Conservation (phyloP, 2,888 invertebrate species). For the Zygothrica quintamaculata region DNA sequence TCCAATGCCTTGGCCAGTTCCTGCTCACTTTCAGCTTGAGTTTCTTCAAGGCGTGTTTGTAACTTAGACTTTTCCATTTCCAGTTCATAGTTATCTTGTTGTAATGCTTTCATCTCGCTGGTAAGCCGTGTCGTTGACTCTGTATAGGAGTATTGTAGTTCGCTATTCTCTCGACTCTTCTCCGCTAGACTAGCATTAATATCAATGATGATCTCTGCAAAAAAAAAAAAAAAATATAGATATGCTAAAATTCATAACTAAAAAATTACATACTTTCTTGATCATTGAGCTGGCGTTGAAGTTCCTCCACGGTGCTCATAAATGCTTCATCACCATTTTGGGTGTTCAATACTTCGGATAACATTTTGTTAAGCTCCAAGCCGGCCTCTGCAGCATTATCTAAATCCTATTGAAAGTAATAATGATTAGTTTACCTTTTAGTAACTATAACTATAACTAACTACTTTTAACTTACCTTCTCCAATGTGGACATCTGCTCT, state of each 20-base stretch:
- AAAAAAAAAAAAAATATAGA: background rate
- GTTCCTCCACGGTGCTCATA: slow-evolving; percentile 88
- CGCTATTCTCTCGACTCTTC: slow-evolving; percentile 86
- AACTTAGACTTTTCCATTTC: slow-evolving; percentile 84
- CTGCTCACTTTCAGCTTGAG: slow-evolving; percentile 82
- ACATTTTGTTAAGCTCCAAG: slow-evolving; percentile 89
- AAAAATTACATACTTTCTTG: slow-evolving; percentile 86
- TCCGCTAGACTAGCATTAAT: slow-evolving; percentile 86
- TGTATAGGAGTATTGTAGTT: slow-evolving; percentile 84
- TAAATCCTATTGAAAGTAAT: slow-evolving; percentile 85
- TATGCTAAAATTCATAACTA: background rate
- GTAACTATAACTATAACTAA: background rate
- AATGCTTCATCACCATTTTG: slow-evolving; percentile 88
- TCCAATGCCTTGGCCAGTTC: slow-evolving; percentile 80
- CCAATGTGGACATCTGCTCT: slow-evolving; percentile 88
- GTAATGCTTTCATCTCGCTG: slow-evolving; percentile 86
- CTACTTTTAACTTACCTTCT: slow-evolving; percentile 86
- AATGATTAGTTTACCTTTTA: background rate
- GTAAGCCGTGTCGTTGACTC: slow-evolving; percentile 85
- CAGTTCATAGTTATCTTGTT: slow-evolving; percentile 86
- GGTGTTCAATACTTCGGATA: slow-evolving; percentile 88
- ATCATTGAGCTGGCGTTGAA: slow-evolving; percentile 88
- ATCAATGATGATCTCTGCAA: slow-evolving; percentile 85
- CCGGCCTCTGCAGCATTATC: slow-evolving; percentile 93
- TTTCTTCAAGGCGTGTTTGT: slow-evolving; percentile 80